A percentile compares a stretch with the other conserved stretches of the same genome.
Conservation (phyloP, 53 echinoderm and acorn worm genomes). For the Astropecten irregularis region DNA sequence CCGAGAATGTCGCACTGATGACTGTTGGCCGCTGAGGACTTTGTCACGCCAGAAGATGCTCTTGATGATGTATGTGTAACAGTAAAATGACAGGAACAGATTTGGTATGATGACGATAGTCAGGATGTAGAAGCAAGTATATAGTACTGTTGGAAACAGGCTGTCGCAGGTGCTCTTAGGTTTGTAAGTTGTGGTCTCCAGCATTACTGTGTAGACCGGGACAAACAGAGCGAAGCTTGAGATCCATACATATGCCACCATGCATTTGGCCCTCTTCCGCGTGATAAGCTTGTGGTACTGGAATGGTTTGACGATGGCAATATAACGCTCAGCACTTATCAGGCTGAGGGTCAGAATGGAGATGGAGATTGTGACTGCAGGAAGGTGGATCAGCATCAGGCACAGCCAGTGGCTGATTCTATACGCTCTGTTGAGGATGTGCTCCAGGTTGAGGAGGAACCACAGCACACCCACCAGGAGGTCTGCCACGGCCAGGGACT, state of each 20-base stretch:
- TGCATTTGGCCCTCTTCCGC: background rate
- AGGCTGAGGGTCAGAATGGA: slow-evolving; percentile 67
- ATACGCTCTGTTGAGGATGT: background rate
- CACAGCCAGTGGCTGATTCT: slow-evolving; percentile 17
- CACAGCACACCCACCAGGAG: slow-evolving; percentile 75
- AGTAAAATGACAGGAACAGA: slow-evolving; percentile 69
- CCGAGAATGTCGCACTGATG: background rate
- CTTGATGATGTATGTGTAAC: slow-evolving; percentile 66
- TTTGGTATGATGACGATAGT: slow-evolving; percentile 67
- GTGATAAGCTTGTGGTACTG: slow-evolving; percentile 56
- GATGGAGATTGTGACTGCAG: slow-evolving; percentile 61
- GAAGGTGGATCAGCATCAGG: slow-evolving; percentile 49
- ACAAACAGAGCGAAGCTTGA: background rate
- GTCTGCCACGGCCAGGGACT: slow-evolving; percentile 78
- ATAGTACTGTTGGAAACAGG: background rate
- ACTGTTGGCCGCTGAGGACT: slow-evolving; percentile 22
- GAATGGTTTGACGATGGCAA: slow-evolving; percentile 72
- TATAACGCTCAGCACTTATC: slow-evolving; percentile 77
- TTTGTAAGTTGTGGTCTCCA: background rate
- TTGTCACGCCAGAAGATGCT: slow-evolving; percentile 34
- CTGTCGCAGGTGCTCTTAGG: background rate
- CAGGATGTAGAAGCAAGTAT: slow-evolving; percentile 24
- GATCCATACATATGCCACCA: slow-evolving; percentile 7
- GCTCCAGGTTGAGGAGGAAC: slow-evolving; percentile 56
- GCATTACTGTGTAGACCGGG: slow-evolving; percentile 4